Base-by-base conservation (phyloP, 2,888 invertebrate species). In the Cepaea hortensis region DNA sequence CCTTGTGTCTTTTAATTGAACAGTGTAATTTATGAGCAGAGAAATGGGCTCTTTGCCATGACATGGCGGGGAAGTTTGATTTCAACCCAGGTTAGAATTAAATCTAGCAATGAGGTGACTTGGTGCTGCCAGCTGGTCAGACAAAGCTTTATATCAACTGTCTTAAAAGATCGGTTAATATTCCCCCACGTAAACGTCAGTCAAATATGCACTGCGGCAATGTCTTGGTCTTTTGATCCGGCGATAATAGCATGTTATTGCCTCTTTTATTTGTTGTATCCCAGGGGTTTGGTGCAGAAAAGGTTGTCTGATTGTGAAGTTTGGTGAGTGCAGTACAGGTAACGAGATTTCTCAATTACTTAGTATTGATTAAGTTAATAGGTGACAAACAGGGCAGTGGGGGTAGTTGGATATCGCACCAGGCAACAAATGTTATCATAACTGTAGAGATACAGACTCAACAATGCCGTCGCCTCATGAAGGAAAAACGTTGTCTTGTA, bases 101-200 rank as follows among this genome's bases (percentile, higher is more conserved):
- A n/a, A 76, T 55, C n/a, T n/a, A 23, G n/a, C 6, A 55, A 20
- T 5, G 55, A 48, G 77, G 55, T 77, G 7, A 77, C 48, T 55
- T 46, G 77, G 77, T 77, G 55, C 55, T 48, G 61, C 50, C 77
- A 77, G 77, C 77, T 77, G 77, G 15, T 77, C 46, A 20, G 3
- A n/a, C 18, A 11, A 13, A 77, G 55, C 9, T 61, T 77, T 55
- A 61, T 20, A 77, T 50, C 15, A 77, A 77, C 61, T n/a, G 61
- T 61, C 23, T 77, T 77, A 15, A 55, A 61, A 55, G 77, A 61
- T 77, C 55, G 48, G 55, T 77, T 77, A 77, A 77, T 77, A 77
- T 61, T 77, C 35, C 50, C 23, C 15, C 77, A 23, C 55, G 77
- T 77, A 77, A 55, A 61, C 55, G 77, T 77, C 77, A 77, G 11